A percentile compares a stretch with the other conserved stretches of the same genome.
These are phyloP conservation scores for Agriopis aurantiaria DNA, from an alignment of 2,888 invertebrate genomes.

Conservation along the genomic window DNA sequence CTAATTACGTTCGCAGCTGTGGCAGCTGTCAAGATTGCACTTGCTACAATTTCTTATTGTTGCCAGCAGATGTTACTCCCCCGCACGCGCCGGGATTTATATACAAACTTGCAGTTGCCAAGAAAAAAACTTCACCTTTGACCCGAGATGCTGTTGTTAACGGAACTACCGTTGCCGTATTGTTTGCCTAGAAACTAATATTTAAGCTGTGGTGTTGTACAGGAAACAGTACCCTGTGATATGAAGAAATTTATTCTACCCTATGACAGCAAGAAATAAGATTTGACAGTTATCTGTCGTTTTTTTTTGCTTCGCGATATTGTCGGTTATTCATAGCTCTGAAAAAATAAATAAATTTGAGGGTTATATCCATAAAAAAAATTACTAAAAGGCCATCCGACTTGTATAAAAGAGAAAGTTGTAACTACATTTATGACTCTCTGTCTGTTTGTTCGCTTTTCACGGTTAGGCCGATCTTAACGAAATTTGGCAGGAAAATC, in stretches of 20 bases:
- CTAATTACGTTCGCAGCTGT: constrained; percentile 45
- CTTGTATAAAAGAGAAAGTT: no score
- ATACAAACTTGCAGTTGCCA: constrained; percentile 22
- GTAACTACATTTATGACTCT: no score
- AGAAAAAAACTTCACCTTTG: constrained; percentile 32
- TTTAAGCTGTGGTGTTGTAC: background rate
- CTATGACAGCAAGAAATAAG: constrained; percentile 6
- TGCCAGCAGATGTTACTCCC: constrained; percentile 35
- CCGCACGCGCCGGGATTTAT: constrained; percentile 35
- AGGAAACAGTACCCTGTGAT: background rate
- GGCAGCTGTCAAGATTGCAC: constrained; percentile 46
- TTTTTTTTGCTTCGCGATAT: constrained; percentile 8
- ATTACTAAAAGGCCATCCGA: no score
- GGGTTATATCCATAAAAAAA: no score
- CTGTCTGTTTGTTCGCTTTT: no score
- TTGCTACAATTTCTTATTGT: constrained; percentile 40
- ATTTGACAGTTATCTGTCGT: constrained; percentile 33
- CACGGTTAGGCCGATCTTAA: no score
- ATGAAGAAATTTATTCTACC: background rate
- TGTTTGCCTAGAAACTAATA: constrained; percentile 5
- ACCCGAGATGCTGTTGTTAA: constrained; percentile 32
- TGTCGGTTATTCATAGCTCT: background rate
- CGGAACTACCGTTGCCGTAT: constrained; percentile 29
- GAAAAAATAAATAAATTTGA: no score
- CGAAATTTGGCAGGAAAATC: no score